A percentile compares a stretch with the other conserved stretches of the same genome.
Conservation (phyloP, 2,888 invertebrate genomes). For the Hypselothyrea guttata region DNA sequence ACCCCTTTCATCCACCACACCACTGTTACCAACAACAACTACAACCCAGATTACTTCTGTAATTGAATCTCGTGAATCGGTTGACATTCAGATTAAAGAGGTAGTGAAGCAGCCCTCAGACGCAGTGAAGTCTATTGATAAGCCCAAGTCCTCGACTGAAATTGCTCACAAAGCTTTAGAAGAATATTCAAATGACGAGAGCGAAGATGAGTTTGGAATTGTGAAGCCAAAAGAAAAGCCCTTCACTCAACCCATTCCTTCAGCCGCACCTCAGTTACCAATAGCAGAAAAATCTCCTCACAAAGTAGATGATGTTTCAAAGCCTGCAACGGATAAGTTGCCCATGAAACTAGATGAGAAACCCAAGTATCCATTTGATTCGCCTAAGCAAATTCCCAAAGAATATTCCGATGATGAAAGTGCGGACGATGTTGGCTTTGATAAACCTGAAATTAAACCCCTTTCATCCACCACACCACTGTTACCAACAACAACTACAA, state of each 20-base stretch:
- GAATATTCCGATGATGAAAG: conserved; percentile 8
- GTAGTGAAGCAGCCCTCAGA: conserved; percentile 1
- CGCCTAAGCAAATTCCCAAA: background rate
- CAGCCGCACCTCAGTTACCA: background rate
- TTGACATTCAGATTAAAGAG: conserved; percentile 1
- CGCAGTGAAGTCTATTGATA: background rate
- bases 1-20: background rate
- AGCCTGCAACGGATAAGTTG: background rate
- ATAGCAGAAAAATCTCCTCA: conserved; percentile 2
- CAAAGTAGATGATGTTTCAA: conserved; percentile 10
- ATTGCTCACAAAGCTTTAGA: background rate
- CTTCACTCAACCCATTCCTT: conserved; percentile 2
- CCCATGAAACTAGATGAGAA: conserved; percentile 11
- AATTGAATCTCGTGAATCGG: conserved; percentile 2
- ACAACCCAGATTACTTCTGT: conserved; percentile 2
- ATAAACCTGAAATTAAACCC: background rate
- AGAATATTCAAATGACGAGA: conserved; percentile 7
- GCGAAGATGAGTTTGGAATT: conserved; percentile 15
- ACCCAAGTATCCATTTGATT: conserved; percentile 6
- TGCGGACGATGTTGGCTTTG: background rate
- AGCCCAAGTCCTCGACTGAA: conserved; percentile 6
- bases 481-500: background rate
- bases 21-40: background rate
- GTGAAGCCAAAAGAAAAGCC: conserved; percentile 7
- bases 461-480: background rate